These are phyloP conservation scores for Formica exsecta DNA, from an alignment of 1,140 invertebrate species.

Conservation along the genomic window DNA sequence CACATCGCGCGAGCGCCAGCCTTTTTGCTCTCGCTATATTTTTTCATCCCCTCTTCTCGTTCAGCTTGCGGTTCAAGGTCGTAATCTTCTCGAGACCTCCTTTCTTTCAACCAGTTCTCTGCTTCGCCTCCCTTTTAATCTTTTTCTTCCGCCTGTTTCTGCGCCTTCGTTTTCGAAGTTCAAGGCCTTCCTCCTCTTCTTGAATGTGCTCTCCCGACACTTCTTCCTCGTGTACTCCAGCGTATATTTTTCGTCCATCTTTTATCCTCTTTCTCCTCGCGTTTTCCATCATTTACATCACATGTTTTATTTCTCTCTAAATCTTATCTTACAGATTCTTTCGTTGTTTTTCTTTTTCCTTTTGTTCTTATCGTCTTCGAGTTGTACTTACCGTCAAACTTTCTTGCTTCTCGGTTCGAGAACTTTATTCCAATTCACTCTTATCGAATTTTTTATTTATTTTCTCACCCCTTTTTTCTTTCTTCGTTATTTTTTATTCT, in stretches of 20 bases:
- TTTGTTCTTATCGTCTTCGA: neutral
- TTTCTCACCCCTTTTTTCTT: neutral
- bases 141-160: slow-evolving; percentile 52
- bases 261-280: too few species aligned
- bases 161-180: slow-evolving; percentile 61
- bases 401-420: neutral
- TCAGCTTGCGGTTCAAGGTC: slow-evolving; percentile 62
- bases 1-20: slow-evolving; percentile 24
- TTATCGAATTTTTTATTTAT: neutral
- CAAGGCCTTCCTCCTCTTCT: slow-evolving; percentile 49
- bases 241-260: slow-evolving; percentile 1
- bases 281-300: neutral
- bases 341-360: neutral
- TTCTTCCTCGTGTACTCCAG: slow-evolving; percentile 43
- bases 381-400: neutral
- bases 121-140: slow-evolving; percentile 44
- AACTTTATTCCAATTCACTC: neutral
- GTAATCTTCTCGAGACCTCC: slow-evolving; percentile 62
- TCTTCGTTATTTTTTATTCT: neutral
- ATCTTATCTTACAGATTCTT: neutral
- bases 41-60: slow-evolving; percentile 63
- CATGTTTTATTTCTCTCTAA: neutral
- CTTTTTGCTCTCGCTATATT: slow-evolving; percentile 61
- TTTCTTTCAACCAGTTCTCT: slow-evolving; percentile 63
- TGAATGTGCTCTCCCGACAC: slow-evolving; percentile 34